Evolutionary conservation across 2,797 vertebrate species (phyloP).

Genomic region (Sebastes glaucus): DNA sequence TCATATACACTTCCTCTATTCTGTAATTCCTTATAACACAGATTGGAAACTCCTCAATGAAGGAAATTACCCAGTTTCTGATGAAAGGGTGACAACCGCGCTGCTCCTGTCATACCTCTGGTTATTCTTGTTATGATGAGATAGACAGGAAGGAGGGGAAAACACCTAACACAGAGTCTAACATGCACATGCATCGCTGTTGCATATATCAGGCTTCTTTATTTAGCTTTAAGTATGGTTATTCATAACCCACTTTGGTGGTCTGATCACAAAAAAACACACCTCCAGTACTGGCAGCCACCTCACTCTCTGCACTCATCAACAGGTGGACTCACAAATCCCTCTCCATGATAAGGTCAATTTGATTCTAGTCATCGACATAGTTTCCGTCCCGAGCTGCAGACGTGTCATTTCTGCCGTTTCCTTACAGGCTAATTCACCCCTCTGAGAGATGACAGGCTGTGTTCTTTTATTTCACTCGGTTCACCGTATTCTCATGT

Average conservation of each 20-base stretch:
- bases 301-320: constrained; percentile 33
- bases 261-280: constrained; percentile 12
- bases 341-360: constrained; percentile 51
- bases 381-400: constrained; percentile 29
- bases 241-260: constrained; percentile 27
- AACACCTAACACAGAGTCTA: constrained; percentile 6
- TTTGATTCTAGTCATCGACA: constrained; percentile 19
- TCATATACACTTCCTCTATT: constrained; percentile 56
- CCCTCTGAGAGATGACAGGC: constrained; percentile 1
- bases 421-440: not conserved
- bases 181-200: not conserved
- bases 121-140: not conserved
- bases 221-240: constrained; percentile 41
- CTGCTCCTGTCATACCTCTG: not conserved
- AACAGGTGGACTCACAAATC: constrained; percentile 60
- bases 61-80: not conserved
- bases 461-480: not conserved
- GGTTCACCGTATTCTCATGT: not conserved
- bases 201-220: constrained; percentile 24
- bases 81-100: constrained; percentile 23
- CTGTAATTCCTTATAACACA: constrained; percentile 43
- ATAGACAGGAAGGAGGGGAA: constrained; percentile 1
- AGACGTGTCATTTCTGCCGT: constrained; percentile 14
- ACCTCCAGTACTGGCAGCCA: constrained; percentile 20
- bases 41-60: constrained; percentile 50